Evolutionary conservation across 53 echinoderm and acorn worm genomes (phyloP), one percentile per base, ranked within the genome.

Genomic region (Antedon mediterranea): DNA sequence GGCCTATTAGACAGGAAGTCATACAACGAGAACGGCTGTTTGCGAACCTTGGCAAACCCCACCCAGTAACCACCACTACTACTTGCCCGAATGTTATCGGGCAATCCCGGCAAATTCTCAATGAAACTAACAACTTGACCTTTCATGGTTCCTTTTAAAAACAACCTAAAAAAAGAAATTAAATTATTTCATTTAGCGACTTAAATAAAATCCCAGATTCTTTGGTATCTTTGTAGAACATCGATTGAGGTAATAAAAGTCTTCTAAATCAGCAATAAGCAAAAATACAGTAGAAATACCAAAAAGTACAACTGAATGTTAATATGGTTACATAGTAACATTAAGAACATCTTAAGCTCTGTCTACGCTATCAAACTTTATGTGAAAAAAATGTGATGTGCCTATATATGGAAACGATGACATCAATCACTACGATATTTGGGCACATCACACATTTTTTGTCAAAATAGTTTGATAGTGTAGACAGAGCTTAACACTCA

Each of bases 51-150:
- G 3, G 88, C 86, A 32, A 88, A 32, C 0, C 84, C 88, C 28
- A 91, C 88, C 91, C 91, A 91, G 71, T 86, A 91, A 28, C 91
- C 91, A 7, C 88, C 88, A 33, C 57, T 77, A 11, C 71, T 34
- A 34, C 88, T 86, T 43, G 78, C 81, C 44, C 91, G 78, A 44
- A 91, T 88, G 77, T 91, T 91, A 74, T 91, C 91, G 3, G 73
- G 83, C 31, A 86, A 74, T 4, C 91, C 91, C 0, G 91, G 91
- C 1, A 91, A 78, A 73, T 91, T 91, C 18, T 91, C 88, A 31
- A 82, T 85, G 86, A 91, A 91, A 30, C 83, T 76, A 72, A 88
- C 88, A 26, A 79, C 77, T 72, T 83, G 78, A 43, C 88, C 91
- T 73, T 32, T 73, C 42, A 73, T 71, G 8, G 79, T 75, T 0